A percentile compares a stretch with the other conserved stretches of the same genome.
phyloP scores from a whole-genome alignment of 2,113 vertebrate species.

The Elephas maximus region DNA sequence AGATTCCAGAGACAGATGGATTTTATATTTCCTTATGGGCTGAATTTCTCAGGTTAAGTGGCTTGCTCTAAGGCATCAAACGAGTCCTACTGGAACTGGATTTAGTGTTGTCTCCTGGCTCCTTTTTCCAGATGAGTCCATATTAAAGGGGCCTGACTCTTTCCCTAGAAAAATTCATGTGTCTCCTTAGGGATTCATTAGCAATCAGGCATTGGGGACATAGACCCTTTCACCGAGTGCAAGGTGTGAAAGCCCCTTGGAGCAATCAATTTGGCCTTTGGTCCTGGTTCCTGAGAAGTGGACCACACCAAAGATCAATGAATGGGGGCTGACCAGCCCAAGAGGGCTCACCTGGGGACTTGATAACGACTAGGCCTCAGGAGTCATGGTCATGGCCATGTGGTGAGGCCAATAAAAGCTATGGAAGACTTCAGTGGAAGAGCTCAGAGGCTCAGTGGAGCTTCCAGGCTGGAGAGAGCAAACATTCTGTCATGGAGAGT shows the following conservation, averaged over 20 bases:
- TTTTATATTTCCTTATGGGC: not conserved
- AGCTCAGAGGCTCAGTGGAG: not conserved
- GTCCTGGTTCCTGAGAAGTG: not conserved
- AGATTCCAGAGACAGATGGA: not conserved
- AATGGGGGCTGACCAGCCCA: not conserved
- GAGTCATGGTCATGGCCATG: not conserved
- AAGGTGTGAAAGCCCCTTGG: not conserved
- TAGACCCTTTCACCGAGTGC: not conserved
- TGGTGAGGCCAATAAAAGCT: not conserved
- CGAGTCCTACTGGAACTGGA: not conserved
- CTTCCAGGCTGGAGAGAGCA: not conserved
- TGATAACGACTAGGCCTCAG: not conserved
- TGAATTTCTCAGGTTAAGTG: rapidly evolving
- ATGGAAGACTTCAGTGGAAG: not conserved
- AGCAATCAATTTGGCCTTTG: not conserved
- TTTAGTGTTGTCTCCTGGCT: not conserved
- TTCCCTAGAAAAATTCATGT: not conserved
- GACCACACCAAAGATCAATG: not conserved
- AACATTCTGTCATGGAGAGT: not conserved
- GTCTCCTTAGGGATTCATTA: not conserved
- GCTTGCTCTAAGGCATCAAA: not conserved
- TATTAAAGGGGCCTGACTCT: not conserved
- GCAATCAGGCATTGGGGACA: not conserved
- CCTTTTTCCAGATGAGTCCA: not conserved
- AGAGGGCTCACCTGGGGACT: not conserved